Conservation (phyloP, 2,113 vertebrate genomes). For the Macaca nemestrina region DNA sequence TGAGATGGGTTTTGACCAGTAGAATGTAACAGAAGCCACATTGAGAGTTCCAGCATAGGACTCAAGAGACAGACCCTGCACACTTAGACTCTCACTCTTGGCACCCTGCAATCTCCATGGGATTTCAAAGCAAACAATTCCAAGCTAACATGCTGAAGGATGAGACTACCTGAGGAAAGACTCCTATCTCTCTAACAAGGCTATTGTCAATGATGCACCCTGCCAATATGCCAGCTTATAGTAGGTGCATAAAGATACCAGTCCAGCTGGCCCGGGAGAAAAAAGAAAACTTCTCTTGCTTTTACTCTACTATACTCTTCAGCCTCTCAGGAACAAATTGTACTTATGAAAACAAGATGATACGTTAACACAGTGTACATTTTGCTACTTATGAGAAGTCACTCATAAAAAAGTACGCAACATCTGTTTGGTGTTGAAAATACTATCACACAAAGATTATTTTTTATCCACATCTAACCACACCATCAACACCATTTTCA, state of each 20-base stretch:
- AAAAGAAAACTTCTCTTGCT: background rate
- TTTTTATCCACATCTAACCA: conserved; percentile 11
- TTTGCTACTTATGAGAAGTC: conserved; percentile 36
- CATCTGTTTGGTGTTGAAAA: conserved; percentile 52
- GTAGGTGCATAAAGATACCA: background rate
- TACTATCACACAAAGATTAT: background rate
- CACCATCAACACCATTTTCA: background rate
- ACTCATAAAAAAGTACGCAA: background rate
- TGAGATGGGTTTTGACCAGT: background rate
- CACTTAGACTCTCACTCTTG: background rate
- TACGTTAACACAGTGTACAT: background rate
- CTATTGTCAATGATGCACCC: background rate
- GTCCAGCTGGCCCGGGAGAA: background rate
- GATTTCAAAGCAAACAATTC: background rate
- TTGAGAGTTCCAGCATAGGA: background rate
- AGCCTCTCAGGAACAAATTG: conserved; percentile 2
- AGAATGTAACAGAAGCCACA: background rate
- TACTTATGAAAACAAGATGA: background rate
- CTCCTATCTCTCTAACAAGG: background rate
- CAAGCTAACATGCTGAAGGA: background rate
- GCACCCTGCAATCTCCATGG: background rate
- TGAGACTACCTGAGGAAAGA: background rate
- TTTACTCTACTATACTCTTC: background rate
- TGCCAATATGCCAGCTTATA: background rate
- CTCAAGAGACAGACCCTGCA: background rate